Evolutionary conservation across 2,113 vertebrate genomes (phyloP), one percentile per base, ranked within the genome.

Genomic region (Ancistrus triradiatus): DNA sequence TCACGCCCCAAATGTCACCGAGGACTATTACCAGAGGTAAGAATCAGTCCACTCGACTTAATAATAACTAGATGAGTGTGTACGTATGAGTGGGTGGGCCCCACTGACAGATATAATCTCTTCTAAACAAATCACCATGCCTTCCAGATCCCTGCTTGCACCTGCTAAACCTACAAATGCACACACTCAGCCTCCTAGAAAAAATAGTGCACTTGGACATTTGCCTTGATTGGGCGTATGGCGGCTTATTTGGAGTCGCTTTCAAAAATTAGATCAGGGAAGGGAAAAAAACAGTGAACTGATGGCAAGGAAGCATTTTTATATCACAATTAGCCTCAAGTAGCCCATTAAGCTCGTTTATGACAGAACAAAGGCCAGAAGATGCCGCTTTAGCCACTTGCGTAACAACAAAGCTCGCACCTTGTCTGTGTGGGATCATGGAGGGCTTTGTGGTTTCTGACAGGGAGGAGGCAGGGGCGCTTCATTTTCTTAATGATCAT

Each of bases 21-120:
- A 93, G 86, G 83, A 66, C 82, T 89, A 95, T 77, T 98, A 95
- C 78, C 88, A 90, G 81, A 94, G 92, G 95, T 98, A 37, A 44
- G 64, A 84, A 78, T 84, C 73, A 68, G 74, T 72, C 50, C 74
- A 80, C 75, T 78, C 70, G 58, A 48, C 60, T 18, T 62, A 38
- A 64, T 66, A 72, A 66, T 58, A 56, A 63, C 51, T 62, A 55
- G 74, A 62, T 33, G 44, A 37, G 52, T 28, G 27, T 43, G 62
- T 66, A 37, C 3, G 44, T 59, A 46, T 57, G 69, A 72, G 77
- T 75, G 67, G 71, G 70, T 82, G 74, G 75, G 73, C 78, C 66
- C 48, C 76, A 57, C 31, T 83, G 79, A 79, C 76, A 71, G 76
- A 78, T 81, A 77, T 80, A 82, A 83, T 85, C 77, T 80, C 72